Evolutionary conservation across 2,888 invertebrate species (phyloP), one percentile per base, ranked within the genome.

Genomic region (Camponotus fellah): DNA sequence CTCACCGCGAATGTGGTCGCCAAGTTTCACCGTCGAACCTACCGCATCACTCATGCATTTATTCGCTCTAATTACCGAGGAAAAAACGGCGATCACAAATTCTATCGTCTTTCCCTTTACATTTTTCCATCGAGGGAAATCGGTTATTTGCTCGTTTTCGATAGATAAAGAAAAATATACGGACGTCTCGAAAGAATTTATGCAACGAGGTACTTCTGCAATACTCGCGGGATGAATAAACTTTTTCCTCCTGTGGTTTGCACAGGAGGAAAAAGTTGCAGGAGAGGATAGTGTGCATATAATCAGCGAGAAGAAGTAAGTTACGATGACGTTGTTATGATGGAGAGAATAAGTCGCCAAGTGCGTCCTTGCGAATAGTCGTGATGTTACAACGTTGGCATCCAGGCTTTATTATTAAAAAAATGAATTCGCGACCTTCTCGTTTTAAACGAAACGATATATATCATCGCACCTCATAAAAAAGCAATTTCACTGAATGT

Each of bases 1-100:
- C 82, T 40, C 58, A 17, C 32, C 62, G 37, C 80, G 40, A 82
- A 79, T 46, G 60, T 43, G 74, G 34, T 21, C 76, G 72, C 58
- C 32, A 77, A 74, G 49, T 58, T 83, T 72, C 83, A 56, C 53
- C 72, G 76, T 37, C 76, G 76, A 49, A 8, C 14, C n/a, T 40
- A 37, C 49, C 80, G 82, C 87, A 86, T 86, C 75, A 84, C 89
- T 92, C 91, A 92, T 92, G 88, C 91, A 92, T 92, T 92, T 91
- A 92, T 92, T 92, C 91, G 85, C 83, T 83, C 87, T 91, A 92
- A 92, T 92, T 91, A 91, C 86, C 69, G 58, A 53, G 46, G 72
- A 56, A 46, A 53, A 62, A 79, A 43, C 12, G 81, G 64, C 86
- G 86, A 88, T 87, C 84, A 84, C 84, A 79, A 84, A 86, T 83